Conservation (phyloP, 2,888 invertebrate species). For the Hyalella azteca region DNA sequence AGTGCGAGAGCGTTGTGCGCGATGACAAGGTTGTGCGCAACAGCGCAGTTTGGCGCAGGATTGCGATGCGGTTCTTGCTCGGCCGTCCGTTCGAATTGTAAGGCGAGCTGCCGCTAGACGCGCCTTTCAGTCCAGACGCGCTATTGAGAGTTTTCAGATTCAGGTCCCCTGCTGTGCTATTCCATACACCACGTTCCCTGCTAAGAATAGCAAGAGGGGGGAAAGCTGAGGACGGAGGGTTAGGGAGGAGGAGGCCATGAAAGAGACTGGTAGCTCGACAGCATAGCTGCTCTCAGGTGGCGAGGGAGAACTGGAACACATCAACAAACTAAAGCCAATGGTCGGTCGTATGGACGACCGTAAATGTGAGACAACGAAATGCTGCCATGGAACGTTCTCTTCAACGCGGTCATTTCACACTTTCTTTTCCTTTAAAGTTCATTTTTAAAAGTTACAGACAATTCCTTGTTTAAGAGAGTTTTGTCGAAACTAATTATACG, state of each 20-base stretch:
- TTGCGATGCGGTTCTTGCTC: constrained; percentile 12
- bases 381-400: neutral
- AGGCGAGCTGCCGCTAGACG: constrained; percentile 14
- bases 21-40: constrained; percentile 11
- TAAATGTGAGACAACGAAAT: neutral
- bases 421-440: too few relatives aligned
- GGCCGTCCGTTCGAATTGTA: neutral
- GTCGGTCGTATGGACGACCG: constrained; percentile 24
- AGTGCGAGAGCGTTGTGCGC: neutral
- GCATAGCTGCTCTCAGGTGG: constrained; percentile 37
- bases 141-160: constrained; percentile 30
- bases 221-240: neutral
- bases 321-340: constrained; percentile 11
- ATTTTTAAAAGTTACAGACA: too few relatives aligned
- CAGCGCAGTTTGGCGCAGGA: constrained; percentile 1
- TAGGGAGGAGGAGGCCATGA: neutral
- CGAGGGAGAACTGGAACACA: constrained; percentile 24
- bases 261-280: constrained; percentile 33
- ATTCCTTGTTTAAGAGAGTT: too few relatives aligned
- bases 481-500: too few relatives aligned
- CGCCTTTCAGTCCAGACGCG: constrained; percentile 26
- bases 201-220: constrained; percentile 30
- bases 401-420: constrained; percentile 1
- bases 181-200: constrained; percentile 33
- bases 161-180: constrained; percentile 32